Conservation (phyloP, 1,140 invertebrate genomes). For the Samia ricini region DNA sequence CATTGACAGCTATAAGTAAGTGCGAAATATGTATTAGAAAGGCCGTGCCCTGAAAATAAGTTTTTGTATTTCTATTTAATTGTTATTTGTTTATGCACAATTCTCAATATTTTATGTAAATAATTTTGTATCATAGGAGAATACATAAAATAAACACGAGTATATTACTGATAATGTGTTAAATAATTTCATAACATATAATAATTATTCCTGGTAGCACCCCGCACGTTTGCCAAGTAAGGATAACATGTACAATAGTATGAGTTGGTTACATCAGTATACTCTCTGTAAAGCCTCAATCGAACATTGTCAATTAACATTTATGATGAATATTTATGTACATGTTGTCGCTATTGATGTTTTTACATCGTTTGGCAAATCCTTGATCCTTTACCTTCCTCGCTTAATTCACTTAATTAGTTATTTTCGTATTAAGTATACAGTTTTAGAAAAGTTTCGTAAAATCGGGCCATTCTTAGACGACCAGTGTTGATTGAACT, state of each 20-base stretch:
- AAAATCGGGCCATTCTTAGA: too few relatives aligned
- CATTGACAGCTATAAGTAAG: slow-evolving; percentile 69
- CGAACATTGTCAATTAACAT: not conserved
- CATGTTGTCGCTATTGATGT: slow-evolving; percentile 69
- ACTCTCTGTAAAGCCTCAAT: slow-evolving; percentile 1
- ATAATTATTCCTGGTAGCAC: slow-evolving; percentile 78
- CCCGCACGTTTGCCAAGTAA: slow-evolving; percentile 75
- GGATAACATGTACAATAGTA: slow-evolving; percentile 72
- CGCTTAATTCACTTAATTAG: slow-evolving; percentile 7
- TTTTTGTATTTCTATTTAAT: slow-evolving; percentile 77
- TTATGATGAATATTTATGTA: slow-evolving; percentile 36
- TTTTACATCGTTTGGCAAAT: slow-evolving; percentile 49
- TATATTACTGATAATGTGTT: slow-evolving; percentile 78
- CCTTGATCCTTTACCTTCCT: slow-evolving; percentile 38
- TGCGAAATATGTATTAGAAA: slow-evolving; percentile 65
- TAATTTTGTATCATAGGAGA: slow-evolving; percentile 78
- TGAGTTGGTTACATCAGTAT: slow-evolving; percentile 8
- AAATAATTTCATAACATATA: slow-evolving; percentile 77
- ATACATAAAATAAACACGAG: slow-evolving; percentile 78
- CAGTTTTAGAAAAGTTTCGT: too few relatives aligned
- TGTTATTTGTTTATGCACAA: slow-evolving; percentile 80
- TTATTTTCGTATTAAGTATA: too few relatives aligned
- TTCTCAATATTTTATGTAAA: slow-evolving; percentile 79
- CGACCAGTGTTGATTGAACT: too few relatives aligned
- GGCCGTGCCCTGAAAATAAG: slow-evolving; percentile 68